A percentile compares a stretch with the other conserved stretches of the same genome.
phyloP scores from a whole-genome alignment of 2,797 vertebrate genomes.

The Rhinoraja longicauda region DNA sequence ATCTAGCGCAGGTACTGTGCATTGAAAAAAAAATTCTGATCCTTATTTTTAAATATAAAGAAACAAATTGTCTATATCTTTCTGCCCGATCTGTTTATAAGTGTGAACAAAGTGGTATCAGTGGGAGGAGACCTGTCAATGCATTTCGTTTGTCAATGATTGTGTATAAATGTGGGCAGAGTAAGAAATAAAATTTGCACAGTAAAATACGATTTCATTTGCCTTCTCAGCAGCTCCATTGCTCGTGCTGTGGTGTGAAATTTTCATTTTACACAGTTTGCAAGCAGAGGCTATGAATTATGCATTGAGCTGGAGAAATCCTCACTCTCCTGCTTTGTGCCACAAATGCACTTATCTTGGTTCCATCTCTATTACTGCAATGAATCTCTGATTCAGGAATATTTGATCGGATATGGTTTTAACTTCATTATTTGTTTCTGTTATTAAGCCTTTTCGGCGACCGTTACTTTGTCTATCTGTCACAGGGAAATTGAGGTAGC shows the following conservation, averaged over 20 bases:
- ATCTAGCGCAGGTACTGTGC: conserved; percentile 60
- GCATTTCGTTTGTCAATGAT: conserved; percentile 71
- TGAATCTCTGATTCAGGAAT: conserved; percentile 90
- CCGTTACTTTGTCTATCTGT: conserved; percentile 51
- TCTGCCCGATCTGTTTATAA: conserved; percentile 70
- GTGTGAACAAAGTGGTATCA: conserved; percentile 65
- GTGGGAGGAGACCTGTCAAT: conserved; percentile 70
- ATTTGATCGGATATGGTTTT: conserved; percentile 79
- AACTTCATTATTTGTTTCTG: conserved; percentile 86
- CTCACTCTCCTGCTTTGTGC: conserved; percentile 97
- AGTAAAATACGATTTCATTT: conserved; percentile 71
- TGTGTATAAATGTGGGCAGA: conserved; percentile 72
- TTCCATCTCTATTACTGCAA: conserved; percentile 99
- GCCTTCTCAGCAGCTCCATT: conserved; percentile 74
- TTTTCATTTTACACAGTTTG: conserved; percentile 99
- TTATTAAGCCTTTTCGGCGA: conserved; percentile 68
- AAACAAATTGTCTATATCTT: conserved; percentile 69
- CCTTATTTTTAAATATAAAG: conserved; percentile 54
- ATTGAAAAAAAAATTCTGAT: conserved; percentile 42
- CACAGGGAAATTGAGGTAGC: conserved; percentile 39
- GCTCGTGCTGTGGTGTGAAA: conserved; percentile 96
- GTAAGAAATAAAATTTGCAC: conserved; percentile 70
- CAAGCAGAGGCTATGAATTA: conserved; percentile 98
- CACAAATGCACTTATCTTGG: conserved; percentile 86
- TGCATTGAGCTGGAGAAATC: conserved; percentile 84